Evolutionary conservation across 2,113 vertebrate species (phyloP), one percentile per base, ranked within the genome.

Genomic region (Girardinichthys multiradiatus): DNA sequence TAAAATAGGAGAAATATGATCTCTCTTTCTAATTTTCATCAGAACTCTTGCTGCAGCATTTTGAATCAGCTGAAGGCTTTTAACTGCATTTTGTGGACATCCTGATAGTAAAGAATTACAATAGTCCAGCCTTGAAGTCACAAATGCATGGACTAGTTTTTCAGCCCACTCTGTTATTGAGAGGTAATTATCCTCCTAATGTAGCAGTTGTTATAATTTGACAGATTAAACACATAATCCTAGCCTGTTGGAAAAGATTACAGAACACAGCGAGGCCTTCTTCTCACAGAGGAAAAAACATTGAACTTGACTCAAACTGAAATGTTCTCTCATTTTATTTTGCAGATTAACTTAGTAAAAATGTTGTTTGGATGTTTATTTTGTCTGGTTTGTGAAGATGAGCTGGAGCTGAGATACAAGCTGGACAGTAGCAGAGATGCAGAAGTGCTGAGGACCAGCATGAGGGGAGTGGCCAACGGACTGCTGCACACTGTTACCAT

Each of bases 351-450:
- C 11, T 7, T 4, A 24, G 57, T 33, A 6, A 33, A 33, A 7
- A 29, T 4, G 45, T 11, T 9, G 0, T 19, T 24, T 64, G n/a
- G 67, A n/a, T 63, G 7, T 39, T 51, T 48, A 65, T 13, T 79
- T 54, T 72, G 29, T 70, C 30, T 69, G 79, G 12, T 83, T 71
- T 68, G 51, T 86, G 74, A 61, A 94, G 93, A 92, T 59, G 81
- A 84, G 61, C 81, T 94, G 87, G 92, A 93, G 79, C 72, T 93
- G 68, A 80, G 86, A 71, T 93, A 93, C 79, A 92, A 86, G 57
- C 86, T 93, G 77, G 87, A 92, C 75, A 54, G 83, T 77, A 77
- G 82, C 91, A 81, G 85, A 80, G 90, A 90, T 0, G 87, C 68
- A 0, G 91, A 93, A 0, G 86, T 90, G 64, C 61, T 93, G 75